phyloP scores from a whole-genome alignment of 2,113 vertebrate species.

The Dicerorhinus sumatrensis region DNA sequence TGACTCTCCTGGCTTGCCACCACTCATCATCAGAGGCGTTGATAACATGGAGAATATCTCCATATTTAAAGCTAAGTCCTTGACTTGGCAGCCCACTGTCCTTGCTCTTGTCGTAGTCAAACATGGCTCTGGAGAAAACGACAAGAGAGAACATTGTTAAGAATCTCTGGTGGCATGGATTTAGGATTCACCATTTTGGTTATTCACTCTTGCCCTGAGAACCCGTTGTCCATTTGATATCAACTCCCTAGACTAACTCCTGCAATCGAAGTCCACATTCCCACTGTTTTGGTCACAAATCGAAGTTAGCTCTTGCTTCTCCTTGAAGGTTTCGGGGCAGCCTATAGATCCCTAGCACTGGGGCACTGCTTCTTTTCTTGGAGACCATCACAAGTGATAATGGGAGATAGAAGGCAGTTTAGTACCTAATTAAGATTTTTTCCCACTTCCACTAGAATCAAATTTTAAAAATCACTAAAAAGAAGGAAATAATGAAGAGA shows the following conservation, averaged over 20 bases:
- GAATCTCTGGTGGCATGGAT: background rate
- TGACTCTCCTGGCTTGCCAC: conserved; percentile 97
- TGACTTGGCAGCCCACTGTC: conserved; percentile 98
- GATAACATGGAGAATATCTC: conserved; percentile 98
- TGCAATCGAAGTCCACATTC: background rate
- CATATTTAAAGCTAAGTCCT: conserved; percentile 97
- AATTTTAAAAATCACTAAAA: background rate
- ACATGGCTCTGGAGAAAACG: conserved; percentile 91
- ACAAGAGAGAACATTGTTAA: conserved; percentile 22
- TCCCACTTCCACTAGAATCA: background rate
- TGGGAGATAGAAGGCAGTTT: background rate
- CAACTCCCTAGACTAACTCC: background rate
- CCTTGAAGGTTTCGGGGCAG: background rate
- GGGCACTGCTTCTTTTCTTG: background rate
- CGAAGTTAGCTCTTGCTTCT: background rate
- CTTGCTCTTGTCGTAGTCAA: conserved; percentile 97
- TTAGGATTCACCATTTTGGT: background rate
- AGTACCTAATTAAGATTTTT: background rate
- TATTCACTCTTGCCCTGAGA: background rate
- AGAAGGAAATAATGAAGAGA: background rate
- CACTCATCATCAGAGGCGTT: conserved; percentile 98
- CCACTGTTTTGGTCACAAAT: background rate
- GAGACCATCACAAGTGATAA: background rate
- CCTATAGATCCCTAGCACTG: background rate
- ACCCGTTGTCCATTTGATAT: background rate